Conservation (phyloP, 2,888 invertebrate genomes). For the Drosophila siamana region DNA sequence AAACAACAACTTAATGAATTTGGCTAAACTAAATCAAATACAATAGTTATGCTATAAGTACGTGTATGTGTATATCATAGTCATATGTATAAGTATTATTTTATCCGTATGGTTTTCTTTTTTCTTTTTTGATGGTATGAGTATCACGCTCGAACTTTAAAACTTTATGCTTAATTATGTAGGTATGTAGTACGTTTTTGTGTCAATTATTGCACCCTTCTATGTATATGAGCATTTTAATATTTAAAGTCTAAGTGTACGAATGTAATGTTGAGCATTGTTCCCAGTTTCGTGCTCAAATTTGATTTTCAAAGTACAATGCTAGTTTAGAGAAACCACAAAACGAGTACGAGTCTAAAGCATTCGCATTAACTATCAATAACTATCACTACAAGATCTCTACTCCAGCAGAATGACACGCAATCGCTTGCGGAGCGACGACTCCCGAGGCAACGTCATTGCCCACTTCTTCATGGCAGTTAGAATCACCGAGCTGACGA, state of each 20-base stretch:
- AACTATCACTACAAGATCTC: conserved; percentile 36
- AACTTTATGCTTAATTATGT: conserved; percentile 45
- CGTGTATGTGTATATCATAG: conserved; percentile 48
- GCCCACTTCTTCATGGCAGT: conserved; percentile 95
- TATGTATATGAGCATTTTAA: conserved; percentile 47
- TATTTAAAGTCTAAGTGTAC: conserved; percentile 47
- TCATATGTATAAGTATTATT: conserved; percentile 41
- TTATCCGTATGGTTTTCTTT: conserved; percentile 1
- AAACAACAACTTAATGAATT: conserved; percentile 76
- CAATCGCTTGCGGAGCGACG: conserved; percentile 89
- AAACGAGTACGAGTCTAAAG: conserved; percentile 48
- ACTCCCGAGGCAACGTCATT: conserved; percentile 91
- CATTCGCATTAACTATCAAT: conserved; percentile 36
- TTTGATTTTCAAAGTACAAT: conserved; percentile 30
- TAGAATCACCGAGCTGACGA: conserved; percentile 93
- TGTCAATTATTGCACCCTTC: conserved; percentile 41
- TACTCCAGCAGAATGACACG: conserved; percentile 87
- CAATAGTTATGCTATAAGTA: conserved; percentile 47
- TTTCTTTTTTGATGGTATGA: conserved; percentile 47
- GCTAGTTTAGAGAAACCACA: conserved; percentile 77
- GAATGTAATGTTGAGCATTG: conserved; percentile 46
- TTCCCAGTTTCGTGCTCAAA: conserved; percentile 38
- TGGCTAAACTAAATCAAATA: conserved; percentile 70
- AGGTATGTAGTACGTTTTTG: conserved; percentile 24
- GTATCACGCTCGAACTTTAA: conserved; percentile 64